Base-by-base conservation (phyloP, 37 sponge, comb jelly and placozoan genomes). In the Spongilla lacustris region DNA sequence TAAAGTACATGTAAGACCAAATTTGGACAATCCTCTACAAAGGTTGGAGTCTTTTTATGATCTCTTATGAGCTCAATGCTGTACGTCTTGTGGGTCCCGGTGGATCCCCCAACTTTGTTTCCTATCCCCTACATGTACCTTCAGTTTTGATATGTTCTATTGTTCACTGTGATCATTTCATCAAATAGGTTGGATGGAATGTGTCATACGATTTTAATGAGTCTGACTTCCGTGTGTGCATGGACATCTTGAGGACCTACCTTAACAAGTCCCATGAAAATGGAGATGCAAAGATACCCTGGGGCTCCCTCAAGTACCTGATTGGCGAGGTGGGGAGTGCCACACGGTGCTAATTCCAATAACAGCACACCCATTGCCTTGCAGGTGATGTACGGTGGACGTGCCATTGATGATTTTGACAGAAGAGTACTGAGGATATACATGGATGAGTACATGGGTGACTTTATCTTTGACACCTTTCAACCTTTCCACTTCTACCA, bases 381-480 rank as follows among this genome's bases (percentile, higher is more conserved):
- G 27, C 77, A 95, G 96, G 96, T 99, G 73, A 99, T 99, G 99
- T 99, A 99, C 82, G 99, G 99, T 30, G 99, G 99, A 1, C 73
- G 99, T 78, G 99, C 97, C 30, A 99, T 99, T 78, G 99, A 99
- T 78, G 94, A 97, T 74, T 99, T 96, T 89, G 99, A 99, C 66
- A 76, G 99, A 13, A 82, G 99, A 26, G 91, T 99, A 33, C 96
- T 99, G 75, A 99, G 82, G 83, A 99, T 93, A 19, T 99, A 99
- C 90, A 99, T 99, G 99, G 98, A 99, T 58, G 99, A 99, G 69
- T 99, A 99, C 88, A 97, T 99, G 96, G 99, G 99, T 77, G 99
- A 99, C 86, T 99, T 99, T 82, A 99, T 99, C 29, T 99, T 99
- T 82, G 99, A 99, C 79, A 93, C 99, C 32, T 99, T 99, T 80